These are phyloP conservation scores for Craniophora ligustri DNA, from an alignment of 2,888 invertebrate species.

Conservation along the genomic window DNA sequence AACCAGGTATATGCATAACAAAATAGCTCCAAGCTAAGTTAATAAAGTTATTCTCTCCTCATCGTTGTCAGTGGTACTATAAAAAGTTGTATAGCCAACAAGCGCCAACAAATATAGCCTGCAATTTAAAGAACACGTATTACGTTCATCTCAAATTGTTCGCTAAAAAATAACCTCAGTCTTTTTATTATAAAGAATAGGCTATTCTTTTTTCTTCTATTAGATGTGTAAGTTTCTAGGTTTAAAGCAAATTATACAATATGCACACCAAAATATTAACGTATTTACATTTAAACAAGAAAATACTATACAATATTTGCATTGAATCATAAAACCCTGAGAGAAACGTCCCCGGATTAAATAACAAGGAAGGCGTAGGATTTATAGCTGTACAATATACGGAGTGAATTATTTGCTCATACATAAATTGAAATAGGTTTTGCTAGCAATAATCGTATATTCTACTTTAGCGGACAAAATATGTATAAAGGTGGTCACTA, in stretches of 20 bases:
- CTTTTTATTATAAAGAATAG: slow-evolving; percentile 35
- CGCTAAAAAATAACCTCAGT: slow-evolving; percentile 43
- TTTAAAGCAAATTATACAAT: slow-evolving; percentile 25
- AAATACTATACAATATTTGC: slow-evolving; percentile 1
- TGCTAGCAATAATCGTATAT: slow-evolving; percentile 53
- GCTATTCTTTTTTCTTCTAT: slow-evolving; percentile 18
- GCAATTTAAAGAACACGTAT: slow-evolving; percentile 48
- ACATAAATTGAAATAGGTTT: slow-evolving; percentile 40
- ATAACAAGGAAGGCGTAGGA: slow-evolving; percentile 9
- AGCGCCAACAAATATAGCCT: slow-evolving; percentile 34
- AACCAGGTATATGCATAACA: slow-evolving; percentile 27
- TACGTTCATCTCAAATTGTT: slow-evolving; percentile 36
- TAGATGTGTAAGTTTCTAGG: slow-evolving; percentile 19
- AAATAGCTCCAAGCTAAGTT: slow-evolving; percentile 35
- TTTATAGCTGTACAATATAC: slow-evolving; percentile 28
- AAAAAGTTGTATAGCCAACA: slow-evolving; percentile 48
- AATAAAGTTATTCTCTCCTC: slow-evolving; percentile 34
- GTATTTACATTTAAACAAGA: slow-evolving; percentile 4
- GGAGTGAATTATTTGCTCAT: slow-evolving; percentile 31
- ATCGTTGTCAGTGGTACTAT: slow-evolving; percentile 42
- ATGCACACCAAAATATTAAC: slow-evolving; percentile 1
- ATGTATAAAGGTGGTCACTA: slow-evolving; percentile 71
- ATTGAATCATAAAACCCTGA: slow-evolving; percentile 20
- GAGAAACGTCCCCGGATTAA: slow-evolving; percentile 14
- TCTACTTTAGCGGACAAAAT: slow-evolving; percentile 49